Evolutionary conservation across 2,113 vertebrate species (phyloP), one percentile per base, ranked within the genome.

Genomic region (Apeltes quadracus): DNA sequence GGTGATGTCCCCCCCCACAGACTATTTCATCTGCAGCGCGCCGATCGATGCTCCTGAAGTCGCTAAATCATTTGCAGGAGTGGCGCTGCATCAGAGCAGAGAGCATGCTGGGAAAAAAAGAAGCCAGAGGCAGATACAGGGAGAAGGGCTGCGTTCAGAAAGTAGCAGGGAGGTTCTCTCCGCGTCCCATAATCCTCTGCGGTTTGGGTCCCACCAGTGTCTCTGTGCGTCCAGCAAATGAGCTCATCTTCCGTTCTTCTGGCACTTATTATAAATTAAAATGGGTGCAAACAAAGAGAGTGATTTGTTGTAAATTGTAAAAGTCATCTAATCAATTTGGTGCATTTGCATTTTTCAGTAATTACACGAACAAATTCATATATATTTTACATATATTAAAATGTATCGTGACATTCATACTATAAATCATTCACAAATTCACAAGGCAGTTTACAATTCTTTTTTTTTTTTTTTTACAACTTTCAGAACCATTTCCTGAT

Each of bases 41-140:
- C 81, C 78, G 85, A 89, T 89, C 87, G 85, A 89, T 89, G 83
- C 67, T 78, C 58, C 76, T 36, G 59, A 79, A 76, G 85, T 67
- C 51, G 76, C 74, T 87, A 86, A 89, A 87, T 89, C 85, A 86
- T 83, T 67, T 54, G 77, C 53, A 69, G 81, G 51, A 75, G 55
- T 13, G 22, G 53, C 32, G 79, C 80, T 66, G 84, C 76, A 67
- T 51, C 63, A 8, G 62, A 72, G 76, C 82, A 84, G 66, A 84
- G 86, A 72, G 84, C 87, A 88, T 84, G 75, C 82, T 88, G 87
- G 87, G 78, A 84, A 65, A 48, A 65, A 48, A 34, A 29, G 8
- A 4, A 50, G 10, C 20, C 27, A 56, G 61, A 66, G 53, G 39
- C 46, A 63, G 75, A 44, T 7, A 14, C 22, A n/a, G 32, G 3